phyloP scores from a whole-genome alignment of 2,113 vertebrate species.

The Scartelaos histophorus region DNA sequence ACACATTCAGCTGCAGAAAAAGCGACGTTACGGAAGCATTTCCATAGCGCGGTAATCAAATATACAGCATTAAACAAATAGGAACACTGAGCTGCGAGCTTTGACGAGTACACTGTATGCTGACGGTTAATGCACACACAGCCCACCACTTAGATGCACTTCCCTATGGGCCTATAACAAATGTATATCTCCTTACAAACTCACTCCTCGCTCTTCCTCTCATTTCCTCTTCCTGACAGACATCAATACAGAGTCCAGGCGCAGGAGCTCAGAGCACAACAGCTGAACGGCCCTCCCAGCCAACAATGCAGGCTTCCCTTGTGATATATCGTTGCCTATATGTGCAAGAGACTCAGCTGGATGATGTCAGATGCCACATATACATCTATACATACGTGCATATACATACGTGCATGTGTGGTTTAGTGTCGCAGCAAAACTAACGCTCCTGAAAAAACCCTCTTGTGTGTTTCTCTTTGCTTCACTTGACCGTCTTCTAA shows the following conservation, averaged over 20 bases:
- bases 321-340: slow-evolving; percentile 27
- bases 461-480: neutral
- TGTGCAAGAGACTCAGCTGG: neutral
- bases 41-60: neutral
- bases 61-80: neutral
- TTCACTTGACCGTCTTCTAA: neutral
- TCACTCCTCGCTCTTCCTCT: neutral
- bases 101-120: slow-evolving; percentile 13
- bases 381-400: neutral
- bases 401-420: neutral
- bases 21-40: neutral
- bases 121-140: slow-evolving; percentile 15
- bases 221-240: slow-evolving; percentile 28
- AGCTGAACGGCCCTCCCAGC: slow-evolving; percentile 55
- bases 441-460: neutral
- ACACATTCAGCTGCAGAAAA: slow-evolving; percentile 12
- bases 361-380: neutral
- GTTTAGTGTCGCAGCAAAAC: neutral
- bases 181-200: slow-evolving; percentile 15
- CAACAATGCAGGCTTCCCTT: slow-evolving; percentile 30
- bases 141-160: slow-evolving; percentile 2
- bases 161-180: neutral
- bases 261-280: slow-evolving; percentile 43
- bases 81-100: slow-evolving; percentile 7
- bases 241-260: neutral